Conservation (phyloP, 1,140 invertebrate genomes). For the Drosophila fuyamai region DNA sequence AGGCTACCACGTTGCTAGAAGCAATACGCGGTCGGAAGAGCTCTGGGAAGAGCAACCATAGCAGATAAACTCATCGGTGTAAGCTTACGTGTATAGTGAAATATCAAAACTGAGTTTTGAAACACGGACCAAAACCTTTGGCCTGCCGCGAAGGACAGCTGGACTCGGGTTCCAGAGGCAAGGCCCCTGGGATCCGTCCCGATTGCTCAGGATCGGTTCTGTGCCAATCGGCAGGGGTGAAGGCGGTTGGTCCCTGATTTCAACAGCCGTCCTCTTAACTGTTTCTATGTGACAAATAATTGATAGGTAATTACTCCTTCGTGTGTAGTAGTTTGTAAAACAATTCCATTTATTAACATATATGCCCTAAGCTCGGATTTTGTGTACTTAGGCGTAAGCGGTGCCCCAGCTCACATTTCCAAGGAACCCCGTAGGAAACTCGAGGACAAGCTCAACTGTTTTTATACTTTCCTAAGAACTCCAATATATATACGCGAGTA, state of each 20-base stretch:
- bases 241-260: constrained; percentile 62
- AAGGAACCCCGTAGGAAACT: constrained; percentile 12
- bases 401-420: constrained; percentile 32
- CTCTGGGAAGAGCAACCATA: constrained; percentile 12
- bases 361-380: constrained; percentile 32
- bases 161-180: background rate
- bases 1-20: constrained; percentile 51
- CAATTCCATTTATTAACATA: constrained; percentile 46
- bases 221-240: constrained; percentile 4
- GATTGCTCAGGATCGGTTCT: too few species aligned
- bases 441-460: constrained; percentile 57
- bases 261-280: constrained; percentile 79
- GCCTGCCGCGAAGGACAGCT: background rate
- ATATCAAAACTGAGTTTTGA: constrained; percentile 44
- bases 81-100: constrained; percentile 19
- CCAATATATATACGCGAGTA: constrained; percentile 1
- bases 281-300: constrained; percentile 84
- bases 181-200: constrained; percentile 7
- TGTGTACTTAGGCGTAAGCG: constrained; percentile 36
- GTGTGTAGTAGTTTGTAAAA: constrained; percentile 38
- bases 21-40: constrained; percentile 29
- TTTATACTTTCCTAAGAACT: constrained; percentile 78
- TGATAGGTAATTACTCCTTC: constrained; percentile 31
- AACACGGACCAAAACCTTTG: constrained; percentile 44
- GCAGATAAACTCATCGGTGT: constrained; percentile 4